Base-by-base conservation (phyloP, 2,888 invertebrate species). In the Drosophila cyrtoloma region DNA sequence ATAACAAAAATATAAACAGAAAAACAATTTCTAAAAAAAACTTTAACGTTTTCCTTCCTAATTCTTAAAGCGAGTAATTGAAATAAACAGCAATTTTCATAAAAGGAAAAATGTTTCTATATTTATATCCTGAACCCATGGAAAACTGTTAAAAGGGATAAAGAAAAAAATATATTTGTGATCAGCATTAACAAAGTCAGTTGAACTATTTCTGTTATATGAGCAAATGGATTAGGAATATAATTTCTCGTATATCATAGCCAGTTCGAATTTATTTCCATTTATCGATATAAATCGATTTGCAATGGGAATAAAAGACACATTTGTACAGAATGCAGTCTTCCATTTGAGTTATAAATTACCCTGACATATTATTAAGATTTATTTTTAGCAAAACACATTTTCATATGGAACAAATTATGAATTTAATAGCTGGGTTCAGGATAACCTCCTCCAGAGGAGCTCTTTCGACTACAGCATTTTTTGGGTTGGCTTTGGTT, bases 11-110 rank as follows among this genome's bases (percentile, higher is more conserved):
- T 19, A 19, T 19, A 9, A 39, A 4, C 9, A 39, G 0, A 39
- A 39, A 37, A 16, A 7, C 12, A 12, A 33, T 33, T 7, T 19
- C 0, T 19, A 19, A 3, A 39, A 7, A 39, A 39, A 19, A 9
- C 5, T 0, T 0, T 19, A 19, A 19, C 5, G 0, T 0, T 4
- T 30, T 30, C 30, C 1, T 6, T 30, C 0, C 7, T 5, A 35
- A 33, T 37, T 37, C 7, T 37, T 37, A 37, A 19, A 37, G 16
- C 16, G 3, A 16, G 5, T 14, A 14, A 16, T 7, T 3, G 5
- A 37, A 37, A 37, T 7, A 37, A 39, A 39, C 4, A 10, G 4
- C 4, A 19, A 9, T 19, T 44, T 44, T n/a, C 0, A 5, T 42
- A 12, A 4, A 12, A 42, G 12, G 12, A 44, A 6, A 22, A 1